phyloP scores from a whole-genome alignment of 2,113 vertebrate species.

The Vidua macroura region DNA sequence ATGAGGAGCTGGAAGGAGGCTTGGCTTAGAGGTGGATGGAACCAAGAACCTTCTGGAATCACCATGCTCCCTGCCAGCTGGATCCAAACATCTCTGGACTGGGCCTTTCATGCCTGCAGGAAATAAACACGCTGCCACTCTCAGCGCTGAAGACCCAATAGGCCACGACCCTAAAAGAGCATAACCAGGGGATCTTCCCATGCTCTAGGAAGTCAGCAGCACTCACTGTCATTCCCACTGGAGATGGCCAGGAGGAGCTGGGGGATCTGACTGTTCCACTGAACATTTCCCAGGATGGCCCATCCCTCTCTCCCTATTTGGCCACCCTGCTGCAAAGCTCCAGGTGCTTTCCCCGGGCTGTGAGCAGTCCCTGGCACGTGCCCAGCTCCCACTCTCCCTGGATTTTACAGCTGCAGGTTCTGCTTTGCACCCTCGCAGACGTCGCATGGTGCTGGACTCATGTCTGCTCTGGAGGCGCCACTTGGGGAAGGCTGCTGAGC shows the following conservation, averaged over 20 bases:
- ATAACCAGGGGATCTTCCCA: neutral
- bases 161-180: neutral
- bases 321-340: neutral
- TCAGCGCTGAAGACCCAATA: neutral
- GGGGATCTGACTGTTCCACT: neutral
- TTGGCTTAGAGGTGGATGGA: neutral
- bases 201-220: neutral
- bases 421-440: neutral
- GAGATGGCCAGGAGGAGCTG: neutral
- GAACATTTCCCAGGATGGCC: neutral
- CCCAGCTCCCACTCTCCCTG: neutral
- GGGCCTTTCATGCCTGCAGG: neutral
- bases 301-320: neutral
- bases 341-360: neutral
- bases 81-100: neutral
- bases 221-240: neutral
- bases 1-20: neutral
- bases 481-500: conserved; percentile 28
- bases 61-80: neutral
- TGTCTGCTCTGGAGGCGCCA: neutral
- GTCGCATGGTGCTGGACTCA: neutral
- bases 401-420: neutral
- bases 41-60: neutral
- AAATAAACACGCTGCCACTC: neutral
- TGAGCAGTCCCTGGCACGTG: neutral